Evolutionary conservation across 2,888 invertebrate species (phyloP), one percentile per base, ranked within the genome.

Genomic region (Dysmachus trigonus): DNA sequence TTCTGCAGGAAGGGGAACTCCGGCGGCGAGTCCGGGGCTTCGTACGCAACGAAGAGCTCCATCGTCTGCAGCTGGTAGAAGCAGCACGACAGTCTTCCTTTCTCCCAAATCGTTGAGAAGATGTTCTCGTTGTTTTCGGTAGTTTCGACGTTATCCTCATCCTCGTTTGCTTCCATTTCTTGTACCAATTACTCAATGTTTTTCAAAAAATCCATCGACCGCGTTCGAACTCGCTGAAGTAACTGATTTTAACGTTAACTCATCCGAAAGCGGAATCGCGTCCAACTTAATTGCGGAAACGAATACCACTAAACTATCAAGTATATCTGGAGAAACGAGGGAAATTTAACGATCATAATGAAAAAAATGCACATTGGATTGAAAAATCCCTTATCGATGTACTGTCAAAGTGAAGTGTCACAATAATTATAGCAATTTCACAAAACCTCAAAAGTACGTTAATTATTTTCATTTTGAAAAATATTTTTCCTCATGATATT

Each of bases 61-160:
- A 88, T 85, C n/a, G 88, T 87, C 8, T 83, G 41, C 3, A 88
- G 30, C 22, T 88, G 87, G 77, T 87, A 89, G 74, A 87, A 88
- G 13, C 87, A 76, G 4, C 88, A 88, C 1, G 87, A 86, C 4
- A 89, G 35, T 18, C 38, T 71, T 1, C 87, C 88, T 27, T 85
- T 82, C 18, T 88, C 87, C 88, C 88, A 89, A 41, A 85, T 83
- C 2, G 88, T 27, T 1, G 89, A 88, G n/a, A 88, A 72, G 35
- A 85, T 77, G 22, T 83, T 82, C 53, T 88, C 84, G 18, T 15
- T 73, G 15, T 2, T 73, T 73, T 31, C 73, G 10, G 27, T 62
- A 2, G 3, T 1, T 27, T 62, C 62, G 10, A 22, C 27, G 10
- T 62, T 18, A 3, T 62, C 27, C 27, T 62, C 62, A 10, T 62